These are phyloP conservation scores for Cyprinodon brontotheroides DNA, from an alignment of 2,113 vertebrate genomes.

Conservation along the genomic window DNA sequence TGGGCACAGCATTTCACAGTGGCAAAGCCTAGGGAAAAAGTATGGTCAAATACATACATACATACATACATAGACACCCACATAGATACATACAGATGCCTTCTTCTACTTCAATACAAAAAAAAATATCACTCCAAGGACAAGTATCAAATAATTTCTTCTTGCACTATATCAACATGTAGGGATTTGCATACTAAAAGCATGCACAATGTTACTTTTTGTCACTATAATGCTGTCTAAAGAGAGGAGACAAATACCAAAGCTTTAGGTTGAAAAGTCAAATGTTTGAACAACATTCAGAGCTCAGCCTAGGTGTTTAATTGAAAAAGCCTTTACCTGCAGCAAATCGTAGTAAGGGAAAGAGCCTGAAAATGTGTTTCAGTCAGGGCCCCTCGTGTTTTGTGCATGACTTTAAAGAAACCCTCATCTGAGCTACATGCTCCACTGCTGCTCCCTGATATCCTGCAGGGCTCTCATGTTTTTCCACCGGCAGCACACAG, in stretches of 20 bases:
- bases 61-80: no score
- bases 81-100: no score
- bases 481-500: background rate
- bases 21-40: no score
- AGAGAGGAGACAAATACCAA: background rate
- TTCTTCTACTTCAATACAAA: no score
- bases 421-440: background rate
- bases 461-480: slow-evolving; percentile 38
- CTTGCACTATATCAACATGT: background rate
- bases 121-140: background rate
- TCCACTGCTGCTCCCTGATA: slow-evolving; percentile 33
- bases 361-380: background rate
- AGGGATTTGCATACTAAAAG: background rate
- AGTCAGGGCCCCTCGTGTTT: background rate
- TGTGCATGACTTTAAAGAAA: slow-evolving; percentile 10
- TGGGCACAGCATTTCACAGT: no score
- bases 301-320: background rate
- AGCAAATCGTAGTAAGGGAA: background rate
- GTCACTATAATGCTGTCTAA: background rate
- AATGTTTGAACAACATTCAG: background rate
- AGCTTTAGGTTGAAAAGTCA: background rate
- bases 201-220: background rate
- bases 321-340: background rate
- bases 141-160: background rate
- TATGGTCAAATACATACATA: no score